Conservation (phyloP, 1,140 invertebrate genomes). For the Dermatophagoides farinae region DNA sequence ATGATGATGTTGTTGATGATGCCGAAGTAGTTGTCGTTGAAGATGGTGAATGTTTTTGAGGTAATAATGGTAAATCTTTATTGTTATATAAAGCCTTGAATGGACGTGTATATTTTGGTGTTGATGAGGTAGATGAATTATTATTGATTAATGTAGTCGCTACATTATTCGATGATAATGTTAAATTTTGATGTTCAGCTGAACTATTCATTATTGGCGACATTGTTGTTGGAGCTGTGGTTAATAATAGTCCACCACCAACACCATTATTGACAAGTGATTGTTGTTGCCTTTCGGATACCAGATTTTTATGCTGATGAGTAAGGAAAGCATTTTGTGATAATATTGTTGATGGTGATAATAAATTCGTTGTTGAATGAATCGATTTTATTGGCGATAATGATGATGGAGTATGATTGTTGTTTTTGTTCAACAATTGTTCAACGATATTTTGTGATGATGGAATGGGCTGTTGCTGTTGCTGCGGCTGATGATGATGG, state of each 20-base stretch:
- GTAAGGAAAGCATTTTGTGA: not conserved
- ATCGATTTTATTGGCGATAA: not conserved
- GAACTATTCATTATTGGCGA: not conserved
- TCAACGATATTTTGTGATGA: not conserved
- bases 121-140: not conserved
- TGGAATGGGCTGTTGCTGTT: not conserved
- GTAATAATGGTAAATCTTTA: not conserved
- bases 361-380: not conserved
- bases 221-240: not conserved
- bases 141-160: not conserved
- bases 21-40: not conserved
- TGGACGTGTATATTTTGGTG: not conserved
- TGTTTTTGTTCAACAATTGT: not conserved
- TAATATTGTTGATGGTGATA: not conserved
- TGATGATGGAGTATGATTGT: not conserved
- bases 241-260: not conserved
- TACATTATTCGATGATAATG: not conserved
- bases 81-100: conserved; percentile 4
- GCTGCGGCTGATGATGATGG: too few species aligned
- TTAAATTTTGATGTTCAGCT: not conserved
- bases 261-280: not conserved
- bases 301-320: not conserved
- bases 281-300: not conserved
- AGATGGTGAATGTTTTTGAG: not conserved
- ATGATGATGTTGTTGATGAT: not conserved